phyloP scores from a whole-genome alignment of 2,113 vertebrate genomes.

The Tapirus terrestris region DNA sequence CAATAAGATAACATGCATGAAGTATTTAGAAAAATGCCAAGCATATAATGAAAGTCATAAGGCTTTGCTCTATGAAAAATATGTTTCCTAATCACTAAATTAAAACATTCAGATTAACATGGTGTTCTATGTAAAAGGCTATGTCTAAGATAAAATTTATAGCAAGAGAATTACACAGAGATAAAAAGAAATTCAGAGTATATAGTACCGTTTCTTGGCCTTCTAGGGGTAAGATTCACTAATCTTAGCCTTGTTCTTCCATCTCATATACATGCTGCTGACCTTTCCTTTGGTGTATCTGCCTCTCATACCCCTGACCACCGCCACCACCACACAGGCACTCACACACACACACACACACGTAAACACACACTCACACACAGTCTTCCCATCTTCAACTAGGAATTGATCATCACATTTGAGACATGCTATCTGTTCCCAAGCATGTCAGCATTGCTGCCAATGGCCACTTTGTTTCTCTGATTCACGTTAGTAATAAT shows the following conservation, averaged over 20 bases:
- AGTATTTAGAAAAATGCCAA: not conserved
- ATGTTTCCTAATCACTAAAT: not conserved
- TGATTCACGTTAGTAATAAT: not conserved
- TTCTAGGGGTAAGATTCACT: too few species aligned
- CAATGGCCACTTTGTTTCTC: not conserved
- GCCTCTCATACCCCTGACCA: not conserved
- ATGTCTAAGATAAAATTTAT: not conserved
- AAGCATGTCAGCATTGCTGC: too few species aligned
- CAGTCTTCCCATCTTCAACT: too few species aligned
- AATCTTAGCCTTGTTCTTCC: not conserved
- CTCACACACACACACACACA: too few species aligned
- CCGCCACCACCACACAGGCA: too few species aligned
- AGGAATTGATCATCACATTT: too few species aligned
- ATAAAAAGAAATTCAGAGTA: too few species aligned
- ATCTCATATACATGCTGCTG: too few species aligned
- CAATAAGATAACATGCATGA: not conserved
- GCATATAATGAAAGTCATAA: not conserved
- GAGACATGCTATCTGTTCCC: too few species aligned
- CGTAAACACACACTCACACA: too few species aligned
- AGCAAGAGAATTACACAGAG: not conserved
- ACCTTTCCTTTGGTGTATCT: not conserved
- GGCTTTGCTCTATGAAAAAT: not conserved
- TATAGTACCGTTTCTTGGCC: not conserved
- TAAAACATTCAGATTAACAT: not conserved
- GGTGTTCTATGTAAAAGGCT: not conserved